Evolutionary conservation across 2,113 vertebrate genomes (phyloP).

Genomic region (Callopanchax toddi): DNA sequence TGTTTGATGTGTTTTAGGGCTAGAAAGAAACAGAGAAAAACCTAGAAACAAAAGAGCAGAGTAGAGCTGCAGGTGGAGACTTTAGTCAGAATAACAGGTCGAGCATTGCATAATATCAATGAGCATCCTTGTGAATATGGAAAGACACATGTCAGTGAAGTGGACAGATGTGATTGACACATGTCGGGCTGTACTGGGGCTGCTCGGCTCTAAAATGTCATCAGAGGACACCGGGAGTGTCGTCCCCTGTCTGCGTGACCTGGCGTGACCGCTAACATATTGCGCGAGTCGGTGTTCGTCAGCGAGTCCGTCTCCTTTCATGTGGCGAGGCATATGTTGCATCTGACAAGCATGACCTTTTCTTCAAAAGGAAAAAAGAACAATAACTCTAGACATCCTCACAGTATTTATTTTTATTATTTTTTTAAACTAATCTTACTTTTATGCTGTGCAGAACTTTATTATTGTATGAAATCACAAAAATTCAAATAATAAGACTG

Average conservation of each 20-base stretch:
- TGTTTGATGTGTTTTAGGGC: conserved; percentile 40
- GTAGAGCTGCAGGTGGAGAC: conserved; percentile 7
- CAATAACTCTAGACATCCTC: background rate
- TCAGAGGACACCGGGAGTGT: conserved; percentile 23
- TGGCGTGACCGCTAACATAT: conserved; percentile 1
- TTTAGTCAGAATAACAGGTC: background rate
- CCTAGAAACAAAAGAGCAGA: background rate
- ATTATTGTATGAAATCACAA: background rate
- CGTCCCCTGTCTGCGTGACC: conserved; percentile 1
- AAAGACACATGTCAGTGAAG: conserved; percentile 9
- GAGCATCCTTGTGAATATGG: background rate
- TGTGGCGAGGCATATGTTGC: conserved; percentile 22
- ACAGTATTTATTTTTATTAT: background rate
- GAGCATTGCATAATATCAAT: background rate
- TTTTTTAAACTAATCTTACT: conserved; percentile 8
- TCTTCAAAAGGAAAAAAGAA: background rate
- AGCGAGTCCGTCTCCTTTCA: background rate
- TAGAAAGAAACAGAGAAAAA: background rate
- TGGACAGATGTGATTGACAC: conserved; percentile 61
- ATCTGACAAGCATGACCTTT: conserved; percentile 59
- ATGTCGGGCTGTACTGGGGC: conserved; percentile 30
- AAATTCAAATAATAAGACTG: too few relatives aligned
- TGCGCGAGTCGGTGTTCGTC: background rate
- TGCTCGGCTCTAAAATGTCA: conserved; percentile 41
- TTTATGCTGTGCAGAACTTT: conserved; percentile 18